phyloP scores from a whole-genome alignment of 2,888 invertebrate genomes.

The Cataglyphis albicans region DNA sequence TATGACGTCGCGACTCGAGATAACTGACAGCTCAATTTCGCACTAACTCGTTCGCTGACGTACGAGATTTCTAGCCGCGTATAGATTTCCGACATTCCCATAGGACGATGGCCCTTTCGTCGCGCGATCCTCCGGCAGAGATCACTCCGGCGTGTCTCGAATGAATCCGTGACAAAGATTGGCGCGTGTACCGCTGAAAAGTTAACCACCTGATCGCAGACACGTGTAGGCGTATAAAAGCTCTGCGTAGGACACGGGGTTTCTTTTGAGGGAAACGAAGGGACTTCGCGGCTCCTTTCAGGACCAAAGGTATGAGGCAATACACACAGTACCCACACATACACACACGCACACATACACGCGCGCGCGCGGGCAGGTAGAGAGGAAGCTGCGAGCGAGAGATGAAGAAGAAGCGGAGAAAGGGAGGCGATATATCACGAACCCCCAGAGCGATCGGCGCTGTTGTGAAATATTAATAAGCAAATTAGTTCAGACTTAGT shows the following conservation, averaged over 20 bases:
- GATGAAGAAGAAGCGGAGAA: slow-evolving; percentile 35
- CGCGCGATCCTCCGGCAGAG: not conserved
- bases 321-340: not conserved
- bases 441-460: slow-evolving; percentile 82
- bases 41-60: not conserved
- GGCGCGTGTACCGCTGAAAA: slow-evolving; percentile 41
- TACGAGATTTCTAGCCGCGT: no score
- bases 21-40: slow-evolving; percentile 36
- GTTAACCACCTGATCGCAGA: slow-evolving; percentile 42
- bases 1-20: not conserved
- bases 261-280: slow-evolving; percentile 33
- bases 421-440: slow-evolving; percentile 79
- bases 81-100: not conserved
- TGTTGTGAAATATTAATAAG: slow-evolving; percentile 85
- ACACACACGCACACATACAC: not conserved
- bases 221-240: slow-evolving; percentile 36
- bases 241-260: slow-evolving; percentile 30
- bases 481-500: slow-evolving; percentile 84
- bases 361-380: not conserved
- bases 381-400: slow-evolving; percentile 31
- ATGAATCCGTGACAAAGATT: slow-evolving; percentile 48
- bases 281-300: slow-evolving; percentile 37
- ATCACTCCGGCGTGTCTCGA: not conserved
- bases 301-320: not conserved
- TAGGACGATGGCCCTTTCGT: slow-evolving; percentile 12